These are phyloP conservation scores for Eutrigla gurnardus DNA, from an alignment of 2,797 vertebrate species.

Conservation along the genomic window DNA sequence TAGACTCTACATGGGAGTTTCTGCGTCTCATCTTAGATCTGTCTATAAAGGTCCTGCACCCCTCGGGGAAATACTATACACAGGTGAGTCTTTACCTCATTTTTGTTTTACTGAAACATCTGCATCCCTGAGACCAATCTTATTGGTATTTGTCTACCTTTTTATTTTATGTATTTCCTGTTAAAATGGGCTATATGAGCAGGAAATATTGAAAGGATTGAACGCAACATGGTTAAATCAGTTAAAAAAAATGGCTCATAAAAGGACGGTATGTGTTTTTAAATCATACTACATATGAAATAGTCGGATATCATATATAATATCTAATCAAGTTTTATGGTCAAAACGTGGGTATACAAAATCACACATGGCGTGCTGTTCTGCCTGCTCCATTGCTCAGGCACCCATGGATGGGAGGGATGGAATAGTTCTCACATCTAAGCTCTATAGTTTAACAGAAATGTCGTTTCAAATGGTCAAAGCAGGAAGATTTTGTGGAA, in stretches of 20 bases:
- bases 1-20: slow-evolving; percentile 99
- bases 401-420: not conserved
- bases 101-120: not conserved
- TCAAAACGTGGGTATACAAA: not conserved
- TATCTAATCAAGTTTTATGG: too few species aligned
- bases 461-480: not conserved
- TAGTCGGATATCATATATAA: too few species aligned
- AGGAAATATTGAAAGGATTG: not conserved
- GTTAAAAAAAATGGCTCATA: too few species aligned
- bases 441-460: not conserved
- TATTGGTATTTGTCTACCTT: not conserved
- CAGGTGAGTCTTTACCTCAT: slow-evolving; percentile 84
- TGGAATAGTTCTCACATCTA: not conserved
- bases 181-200: not conserved
- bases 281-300: too few species aligned
- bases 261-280: too few species aligned
- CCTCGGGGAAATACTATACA: slow-evolving; percentile 96
- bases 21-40: slow-evolving; percentile 96
- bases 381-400: not conserved
- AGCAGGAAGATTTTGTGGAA: not conserved
- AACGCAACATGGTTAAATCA: not conserved
- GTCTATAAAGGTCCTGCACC: slow-evolving; percentile 94
- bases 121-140: not conserved
- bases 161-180: not conserved
- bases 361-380: too few species aligned